A percentile compares a stretch with the other conserved stretches of the same genome.
phyloP scores from a whole-genome alignment of 2,797 vertebrate genomes.

The Pagetopsis macropterus region DNA sequence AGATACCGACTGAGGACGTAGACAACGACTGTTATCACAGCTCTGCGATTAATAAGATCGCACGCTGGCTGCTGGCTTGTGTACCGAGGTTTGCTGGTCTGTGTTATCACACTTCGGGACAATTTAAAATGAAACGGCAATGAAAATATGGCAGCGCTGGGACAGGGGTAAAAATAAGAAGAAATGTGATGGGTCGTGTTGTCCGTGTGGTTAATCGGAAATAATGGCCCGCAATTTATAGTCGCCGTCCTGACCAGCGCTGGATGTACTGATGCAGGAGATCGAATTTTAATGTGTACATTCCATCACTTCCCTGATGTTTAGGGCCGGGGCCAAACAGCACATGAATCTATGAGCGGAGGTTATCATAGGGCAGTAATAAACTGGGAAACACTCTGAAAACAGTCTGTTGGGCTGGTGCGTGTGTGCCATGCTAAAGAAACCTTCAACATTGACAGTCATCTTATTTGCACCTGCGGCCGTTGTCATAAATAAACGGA shows the following conservation, averaged over 20 bases:
- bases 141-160: conserved; percentile 64
- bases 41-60: conserved; percentile 69
- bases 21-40: conserved; percentile 66
- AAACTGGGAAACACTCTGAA: conserved; percentile 49
- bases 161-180: conserved; percentile 67
- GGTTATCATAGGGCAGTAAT: conserved; percentile 70
- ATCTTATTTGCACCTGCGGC: conserved; percentile 62
- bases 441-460: conserved; percentile 48
- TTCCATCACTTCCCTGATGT: conserved; percentile 80
- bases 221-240: conserved; percentile 82
- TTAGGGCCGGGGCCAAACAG: conserved; percentile 64
- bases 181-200: conserved; percentile 69
- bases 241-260: conserved; percentile 68
- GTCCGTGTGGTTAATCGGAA: conserved; percentile 81
- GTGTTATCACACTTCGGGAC: conserved; percentile 70
- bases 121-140: conserved; percentile 72
- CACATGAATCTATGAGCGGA: conserved; percentile 65
- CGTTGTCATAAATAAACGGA: conserved; percentile 57
- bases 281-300: conserved; percentile 80
- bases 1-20: conserved; percentile 69
- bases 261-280: conserved; percentile 80
- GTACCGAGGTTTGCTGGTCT: conserved; percentile 59
- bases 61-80: conserved; percentile 56
- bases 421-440: conserved; percentile 15
- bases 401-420: conserved; percentile 29